Evolutionary conservation across 2,888 invertebrate genomes (phyloP).

Genomic region (Drosophila affinis): DNA sequence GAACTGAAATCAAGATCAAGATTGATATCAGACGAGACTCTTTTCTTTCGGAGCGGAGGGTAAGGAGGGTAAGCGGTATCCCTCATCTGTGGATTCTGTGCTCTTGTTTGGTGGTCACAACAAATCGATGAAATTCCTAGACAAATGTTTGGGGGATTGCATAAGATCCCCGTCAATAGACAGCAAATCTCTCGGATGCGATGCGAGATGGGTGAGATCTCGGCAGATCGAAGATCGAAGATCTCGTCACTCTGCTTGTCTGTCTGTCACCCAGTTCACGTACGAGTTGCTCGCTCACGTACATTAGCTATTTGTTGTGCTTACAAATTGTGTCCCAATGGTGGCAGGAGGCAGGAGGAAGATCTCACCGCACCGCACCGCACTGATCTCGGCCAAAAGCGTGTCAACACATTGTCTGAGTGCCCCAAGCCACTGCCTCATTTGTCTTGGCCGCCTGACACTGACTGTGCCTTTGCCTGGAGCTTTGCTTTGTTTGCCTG

Average conservation of each 20-base stretch:
- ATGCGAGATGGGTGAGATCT: background rate
- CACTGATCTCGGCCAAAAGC: conserved; percentile 57
- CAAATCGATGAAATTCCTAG: conserved; percentile 57
- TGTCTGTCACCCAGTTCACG: conserved; percentile 74
- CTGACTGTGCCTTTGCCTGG: conserved; percentile 5
- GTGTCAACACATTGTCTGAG: conserved; percentile 75
- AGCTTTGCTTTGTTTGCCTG: conserved; percentile 38
- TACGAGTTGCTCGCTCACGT: conserved; percentile 67
- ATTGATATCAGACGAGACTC: conserved; percentile 60
- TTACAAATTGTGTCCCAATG: conserved; percentile 72
- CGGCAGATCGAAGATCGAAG: conserved; percentile 27
- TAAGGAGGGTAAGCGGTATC: background rate
- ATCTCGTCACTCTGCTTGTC: conserved; percentile 16
- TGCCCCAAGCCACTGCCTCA: conserved; percentile 61
- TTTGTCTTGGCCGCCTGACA: conserved; percentile 61
- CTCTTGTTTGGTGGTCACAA: conserved; percentile 43
- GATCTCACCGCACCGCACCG: conserved; percentile 2
- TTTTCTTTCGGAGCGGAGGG: background rate
- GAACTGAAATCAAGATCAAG: conserved; percentile 80
- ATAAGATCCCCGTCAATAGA: conserved; percentile 14
- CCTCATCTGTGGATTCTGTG: background rate
- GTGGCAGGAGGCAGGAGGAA: background rate
- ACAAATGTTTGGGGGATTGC: conserved; percentile 41
- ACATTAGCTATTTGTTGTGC: conserved; percentile 71
- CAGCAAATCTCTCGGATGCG: conserved; percentile 18